Evolutionary conservation across 2,888 invertebrate species (phyloP), one percentile per base, ranked within the genome.

Genomic region (Patella caerulea): DNA sequence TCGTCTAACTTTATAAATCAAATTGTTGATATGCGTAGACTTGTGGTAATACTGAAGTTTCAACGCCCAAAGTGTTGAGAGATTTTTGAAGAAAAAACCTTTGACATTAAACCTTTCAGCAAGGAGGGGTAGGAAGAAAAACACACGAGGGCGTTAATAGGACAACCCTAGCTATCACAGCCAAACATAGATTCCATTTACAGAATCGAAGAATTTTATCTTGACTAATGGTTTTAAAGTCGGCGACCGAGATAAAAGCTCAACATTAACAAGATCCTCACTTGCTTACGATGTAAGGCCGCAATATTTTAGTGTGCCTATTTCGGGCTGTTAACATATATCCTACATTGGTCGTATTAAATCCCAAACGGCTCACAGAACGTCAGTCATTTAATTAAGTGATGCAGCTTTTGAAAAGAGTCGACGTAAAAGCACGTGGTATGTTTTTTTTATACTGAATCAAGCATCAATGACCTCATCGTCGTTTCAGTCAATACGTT

Each of bases 291-390:
- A 24, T 15, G 19, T 19, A 24, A 24, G 65, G 14, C 19, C 19
- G 65, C 65, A 65, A 65, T 65, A 65, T 65, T 65, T 65, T 65
- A 45, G 45, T 65, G 65, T 65, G 19, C 19, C 65, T 65, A 65
- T 65, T 65, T 65, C 24, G 24, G 24, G 24, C 65, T 24, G 65
- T 65, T 65, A 24, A 65, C 65, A 65, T 65, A 24, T 65, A 65
- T 19, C 19, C 65, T 12, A 65, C 19, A 65, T 65, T 65, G 19
- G 65, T 19, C 19, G 11, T 9, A 45, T 65, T 24, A 65, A 14
- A 65, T 24, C 65, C 24, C 24, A 65, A 65, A 65, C 19, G 65
- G 65, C 65, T 65, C 24, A 65, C 19, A 65, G 19, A 24, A 65
- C 24, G 65, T 65, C 19, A 65, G 65, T 24, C 24, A 65, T 65